Conservation (phyloP, 1,140 invertebrate genomes). For the Eumaeus atala region DNA sequence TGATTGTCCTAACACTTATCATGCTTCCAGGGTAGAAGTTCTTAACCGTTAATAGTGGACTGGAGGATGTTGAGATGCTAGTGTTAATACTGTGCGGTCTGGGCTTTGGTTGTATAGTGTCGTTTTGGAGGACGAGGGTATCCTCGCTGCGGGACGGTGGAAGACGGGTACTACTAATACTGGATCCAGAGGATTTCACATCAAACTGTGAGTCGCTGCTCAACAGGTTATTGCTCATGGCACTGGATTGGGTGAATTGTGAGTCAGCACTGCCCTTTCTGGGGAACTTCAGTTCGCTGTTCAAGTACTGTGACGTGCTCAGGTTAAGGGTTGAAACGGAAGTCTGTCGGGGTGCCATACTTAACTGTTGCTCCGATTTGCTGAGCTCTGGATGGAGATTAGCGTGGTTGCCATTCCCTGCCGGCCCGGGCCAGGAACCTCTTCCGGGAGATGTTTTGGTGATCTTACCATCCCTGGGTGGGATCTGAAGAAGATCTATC, state of each 20-base stretch:
- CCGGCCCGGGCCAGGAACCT: slow-evolving; percentile 88
- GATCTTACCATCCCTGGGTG: slow-evolving; percentile 81
- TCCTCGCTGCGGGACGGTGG: slow-evolving; percentile 87
- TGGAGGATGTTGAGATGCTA: slow-evolving; percentile 79
- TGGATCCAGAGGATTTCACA: slow-evolving; percentile 53
- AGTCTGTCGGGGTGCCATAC: slow-evolving; percentile 67
- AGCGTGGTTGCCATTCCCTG: slow-evolving; percentile 78
- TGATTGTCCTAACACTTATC: slow-evolving; percentile 75
- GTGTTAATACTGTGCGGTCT: slow-evolving; percentile 69
- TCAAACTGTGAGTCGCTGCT: slow-evolving; percentile 64
- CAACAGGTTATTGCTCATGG: slow-evolving; percentile 66
- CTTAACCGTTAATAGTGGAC: slow-evolving; percentile 78
- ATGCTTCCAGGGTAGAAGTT: slow-evolving; percentile 76
- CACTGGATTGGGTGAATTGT: slow-evolving; percentile 66
- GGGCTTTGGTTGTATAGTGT: slow-evolving; percentile 69
- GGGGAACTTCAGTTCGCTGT: slow-evolving; percentile 66
- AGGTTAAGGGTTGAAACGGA: slow-evolving; percentile 67
- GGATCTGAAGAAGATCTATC: slow-evolving; percentile 79
- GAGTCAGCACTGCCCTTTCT: slow-evolving; percentile 80
- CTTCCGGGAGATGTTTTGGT: slow-evolving; percentile 84
- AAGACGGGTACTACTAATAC: slow-evolving; percentile 64
- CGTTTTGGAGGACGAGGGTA: slow-evolving; percentile 77
- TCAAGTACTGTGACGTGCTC: slow-evolving; percentile 72
- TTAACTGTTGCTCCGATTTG: slow-evolving; percentile 88
- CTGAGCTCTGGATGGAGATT: slow-evolving; percentile 83